These are phyloP conservation scores for Henricia sp. DNA, from an alignment of 53 echinoderm and acorn worm genomes.

Conservation along the genomic window DNA sequence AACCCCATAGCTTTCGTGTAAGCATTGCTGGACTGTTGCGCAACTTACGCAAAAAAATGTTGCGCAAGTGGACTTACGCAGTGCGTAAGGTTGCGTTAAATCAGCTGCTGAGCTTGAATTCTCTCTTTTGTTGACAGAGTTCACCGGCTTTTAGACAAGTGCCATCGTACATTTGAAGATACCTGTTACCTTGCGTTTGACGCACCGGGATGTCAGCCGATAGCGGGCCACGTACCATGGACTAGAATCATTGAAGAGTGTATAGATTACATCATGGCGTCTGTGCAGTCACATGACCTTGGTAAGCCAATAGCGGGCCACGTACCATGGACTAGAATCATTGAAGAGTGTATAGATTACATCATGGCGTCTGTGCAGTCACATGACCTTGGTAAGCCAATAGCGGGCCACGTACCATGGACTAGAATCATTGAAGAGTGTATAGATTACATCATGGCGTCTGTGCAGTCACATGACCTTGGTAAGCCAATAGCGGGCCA, in stretches of 20 bases:
- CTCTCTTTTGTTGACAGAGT: constrained; percentile 64
- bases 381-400: constrained; percentile 18
- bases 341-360: constrained; percentile 78
- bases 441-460: too few relatives aligned
- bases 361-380: constrained; percentile 57
- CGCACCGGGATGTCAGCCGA: constrained; percentile 71
- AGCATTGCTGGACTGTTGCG: too few relatives aligned
- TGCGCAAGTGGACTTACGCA: too few relatives aligned
- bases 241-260: constrained; percentile 82
- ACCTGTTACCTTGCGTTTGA: constrained; percentile 71
- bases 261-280: constrained; percentile 70
- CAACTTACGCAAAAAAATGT: too few relatives aligned
- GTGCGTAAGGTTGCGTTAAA: too few relatives aligned
- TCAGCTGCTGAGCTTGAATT: too few relatives aligned
- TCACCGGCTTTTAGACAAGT: constrained; percentile 74
- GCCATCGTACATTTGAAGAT: constrained; percentile 70
- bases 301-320: constrained; percentile 56
- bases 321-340: constrained; percentile 80
- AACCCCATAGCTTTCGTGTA: too few relatives aligned
- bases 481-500: too few relatives aligned
- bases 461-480: too few relatives aligned
- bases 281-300: constrained; percentile 25
- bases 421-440: too few relatives aligned
- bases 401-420: too few relatives aligned
- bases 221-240: constrained; percentile 83